Base-by-base conservation (phyloP, 2,113 vertebrate genomes). In the Amblyornis subalaris region DNA sequence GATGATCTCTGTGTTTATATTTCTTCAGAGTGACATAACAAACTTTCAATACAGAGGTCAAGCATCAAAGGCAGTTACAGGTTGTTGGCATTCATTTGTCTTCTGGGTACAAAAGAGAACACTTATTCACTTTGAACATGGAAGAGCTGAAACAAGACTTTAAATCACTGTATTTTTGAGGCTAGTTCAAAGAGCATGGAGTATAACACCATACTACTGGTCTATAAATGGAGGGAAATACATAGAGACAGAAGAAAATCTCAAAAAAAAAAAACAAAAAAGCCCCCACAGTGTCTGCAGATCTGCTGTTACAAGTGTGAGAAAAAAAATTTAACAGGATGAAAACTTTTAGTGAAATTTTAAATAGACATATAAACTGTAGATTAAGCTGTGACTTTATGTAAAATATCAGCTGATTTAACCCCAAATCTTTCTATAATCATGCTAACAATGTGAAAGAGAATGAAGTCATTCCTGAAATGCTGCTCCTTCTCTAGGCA, bases 21-120 rank as follows among this genome's bases (percentile, higher is more conserved):
- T 90, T 90, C 78, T 93, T 91, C 74, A 70, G 78, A 89, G 78
- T 76, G 71, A 66, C 35, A 76, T 57, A 88, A 83, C 78, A 93
- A 91, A 95, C 67, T 95, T 95, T 57, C 88, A 90, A 58, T 92
- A 58, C 29, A 93, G 85, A 95, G 94, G 92, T 92, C 95, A 94
- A 91, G 47, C 72, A 93, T 86, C 78, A 96, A 91, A 93, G 72
- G 55, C 84, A 91, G 84, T 62, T 94, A 60, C 77, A 92, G 76
- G 82, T 91, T 96, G 78, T 70, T 94, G 88, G 42, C 58, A 93
- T 93, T 87, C 81, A 81, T 94, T 89, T 88, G 67, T 93, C 92
- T 91, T 93, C 92, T 70, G 92, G 85, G 71, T 94, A 85, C 57
- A 83, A 88, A 94, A 90, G 66, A 88, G 90, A 90, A 44, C 78